Conservation (phyloP, 2,113 vertebrate species). For the Ictalurus punctatus region DNA sequence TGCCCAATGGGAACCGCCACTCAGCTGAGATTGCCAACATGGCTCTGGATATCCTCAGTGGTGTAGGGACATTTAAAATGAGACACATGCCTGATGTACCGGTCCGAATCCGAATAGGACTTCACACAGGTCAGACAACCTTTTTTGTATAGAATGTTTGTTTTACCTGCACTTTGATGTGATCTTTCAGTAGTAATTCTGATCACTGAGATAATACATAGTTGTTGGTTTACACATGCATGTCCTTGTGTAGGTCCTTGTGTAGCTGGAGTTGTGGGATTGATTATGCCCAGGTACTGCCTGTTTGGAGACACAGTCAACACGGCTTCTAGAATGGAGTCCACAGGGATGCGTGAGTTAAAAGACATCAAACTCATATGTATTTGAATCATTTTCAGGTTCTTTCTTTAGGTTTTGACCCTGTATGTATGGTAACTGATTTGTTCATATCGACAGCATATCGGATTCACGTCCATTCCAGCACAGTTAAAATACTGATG, state of each 20-base stretch:
- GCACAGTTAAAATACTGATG: conserved; percentile 71
- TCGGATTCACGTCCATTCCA: conserved; percentile 78
- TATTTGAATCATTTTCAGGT: not conserved
- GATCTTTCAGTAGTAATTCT: not conserved
- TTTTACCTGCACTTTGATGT: not conserved
- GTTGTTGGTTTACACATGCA: not conserved
- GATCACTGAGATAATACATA: not conserved
- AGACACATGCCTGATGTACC: conserved; percentile 80
- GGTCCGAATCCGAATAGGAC: conserved; percentile 77
- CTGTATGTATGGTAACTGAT: not conserved
- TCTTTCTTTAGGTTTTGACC: not conserved
- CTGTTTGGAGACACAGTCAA: conserved; percentile 79
- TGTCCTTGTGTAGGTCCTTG: conserved; percentile 64
- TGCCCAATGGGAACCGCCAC: conserved; percentile 73
- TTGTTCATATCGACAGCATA: conserved; percentile 66
- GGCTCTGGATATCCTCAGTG: conserved; percentile 79
- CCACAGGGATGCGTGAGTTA: conserved; percentile 72
- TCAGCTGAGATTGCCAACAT: conserved; percentile 79
- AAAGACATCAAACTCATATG: not conserved
- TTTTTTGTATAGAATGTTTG: not conserved
- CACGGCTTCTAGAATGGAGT: conserved; percentile 78
- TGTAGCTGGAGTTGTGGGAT: conserved; percentile 77
- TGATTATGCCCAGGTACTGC: conserved; percentile 82
- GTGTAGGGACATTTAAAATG: conserved; percentile 80
- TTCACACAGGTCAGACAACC: conserved; percentile 72